phyloP scores from a whole-genome alignment of 2,888 invertebrate genomes.

The Rutpela maculata region DNA sequence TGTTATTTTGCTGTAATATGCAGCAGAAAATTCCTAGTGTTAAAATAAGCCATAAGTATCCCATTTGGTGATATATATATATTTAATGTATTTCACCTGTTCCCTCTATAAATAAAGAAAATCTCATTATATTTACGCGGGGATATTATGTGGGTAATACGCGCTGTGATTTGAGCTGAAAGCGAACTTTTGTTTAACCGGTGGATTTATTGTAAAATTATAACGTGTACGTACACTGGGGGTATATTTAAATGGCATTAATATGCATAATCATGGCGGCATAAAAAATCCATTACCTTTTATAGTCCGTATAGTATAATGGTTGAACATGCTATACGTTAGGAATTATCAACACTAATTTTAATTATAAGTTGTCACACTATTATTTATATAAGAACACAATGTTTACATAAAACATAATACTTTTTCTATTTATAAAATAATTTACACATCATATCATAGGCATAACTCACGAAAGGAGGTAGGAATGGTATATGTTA shows the following conservation, averaged over 20 bases:
- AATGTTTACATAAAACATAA: slow-evolving; percentile 56
- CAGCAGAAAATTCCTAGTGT: too few relatives aligned
- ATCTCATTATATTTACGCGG: slow-evolving; percentile 16
- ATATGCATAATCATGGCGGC: slow-evolving; percentile 66
- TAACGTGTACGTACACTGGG: slow-evolving; percentile 56
- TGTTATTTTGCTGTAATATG: too few relatives aligned
- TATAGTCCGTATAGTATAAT: slow-evolving; percentile 64
- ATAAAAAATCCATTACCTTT: slow-evolving; percentile 69
- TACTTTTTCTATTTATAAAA: slow-evolving; percentile 52
- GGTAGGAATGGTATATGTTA: slow-evolving; percentile 36
- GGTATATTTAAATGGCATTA: slow-evolving; percentile 64
- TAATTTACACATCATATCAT: slow-evolving; percentile 49
- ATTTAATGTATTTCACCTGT: slow-evolving; percentile 29
- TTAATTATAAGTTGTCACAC: slow-evolving; percentile 64
- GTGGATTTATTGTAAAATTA: slow-evolving; percentile 50
- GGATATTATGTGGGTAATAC: slow-evolving; percentile 7
- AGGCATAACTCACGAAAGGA: slow-evolving; percentile 32
- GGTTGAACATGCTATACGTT: slow-evolving; percentile 61
- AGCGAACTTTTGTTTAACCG: slow-evolving; percentile 41
- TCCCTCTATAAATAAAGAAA: background rate
- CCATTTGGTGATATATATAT: background rate
- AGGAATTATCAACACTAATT: slow-evolving; percentile 63
- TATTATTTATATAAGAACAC: slow-evolving; percentile 57
- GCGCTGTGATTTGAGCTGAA: slow-evolving; percentile 24
- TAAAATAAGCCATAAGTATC: background rate